Base-by-base conservation (phyloP, 2,888 invertebrate species). In the Odontocerum albicorne region DNA sequence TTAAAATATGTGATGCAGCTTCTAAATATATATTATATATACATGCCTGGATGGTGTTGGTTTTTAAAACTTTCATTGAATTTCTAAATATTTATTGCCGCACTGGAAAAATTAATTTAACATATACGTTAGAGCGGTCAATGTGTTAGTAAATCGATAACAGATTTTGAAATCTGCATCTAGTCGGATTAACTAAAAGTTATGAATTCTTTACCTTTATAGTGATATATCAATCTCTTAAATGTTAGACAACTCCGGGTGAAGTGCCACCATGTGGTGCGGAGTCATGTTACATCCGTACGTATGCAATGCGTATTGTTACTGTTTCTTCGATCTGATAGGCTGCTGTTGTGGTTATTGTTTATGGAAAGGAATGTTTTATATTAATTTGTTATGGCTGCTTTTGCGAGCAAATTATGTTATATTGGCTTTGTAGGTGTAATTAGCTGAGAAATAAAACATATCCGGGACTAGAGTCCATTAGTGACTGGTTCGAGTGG, bases 401-500 rank as follows among this genome's bases (percentile, higher is more conserved):
- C 38, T 43, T 54, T 19, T 33, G 19, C 43, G 16, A 47, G 36
- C 47, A 22, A 17, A 43, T 43, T 51, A 20, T 51, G 17, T 44
- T 49, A 32, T 20, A 15, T 15, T 20, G 49, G 49, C 49, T 49
- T 49, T 17, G 19, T 45, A 45, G 33, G 36, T n/a, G 7, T 45
- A 21, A 20, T 42, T 49, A 49, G 39, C 39, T 27, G 38, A 49
- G 33, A 38, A 35, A 17, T 31, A 13, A 52, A 21, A 51, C 51
- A 60, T 60, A 57, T 60, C 60, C 43, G 55, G 59, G 59, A 52
- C 44, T 49, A 55, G 55, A 47, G 59, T 59, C 59, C 59, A 51
- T 27, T 17, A 36, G 16, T 31, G 8, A 13, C 27, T 31, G 42
- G 27, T 7, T 17, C 20, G 42, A 13, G 21, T 20, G 42, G 42